Conservation (phyloP, 92 coral and sea anemone species). For the Porites rus region DNA sequence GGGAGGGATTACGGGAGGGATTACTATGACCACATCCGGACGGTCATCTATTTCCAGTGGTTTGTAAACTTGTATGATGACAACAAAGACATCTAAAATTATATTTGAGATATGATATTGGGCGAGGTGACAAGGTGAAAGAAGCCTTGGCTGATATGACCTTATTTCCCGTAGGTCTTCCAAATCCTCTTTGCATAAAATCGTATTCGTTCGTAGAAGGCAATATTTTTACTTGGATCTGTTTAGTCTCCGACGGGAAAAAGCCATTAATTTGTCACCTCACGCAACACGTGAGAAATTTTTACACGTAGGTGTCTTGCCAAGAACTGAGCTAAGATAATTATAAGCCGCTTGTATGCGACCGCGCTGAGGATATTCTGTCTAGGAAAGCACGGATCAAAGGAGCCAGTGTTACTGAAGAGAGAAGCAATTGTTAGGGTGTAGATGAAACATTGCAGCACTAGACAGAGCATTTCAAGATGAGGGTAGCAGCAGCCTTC, state of each 20-base stretch:
- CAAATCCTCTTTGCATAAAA: neutral
- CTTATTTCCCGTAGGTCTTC: neutral
- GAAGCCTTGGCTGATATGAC: neutral
- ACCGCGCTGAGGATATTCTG: neutral
- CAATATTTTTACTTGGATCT: neutral
- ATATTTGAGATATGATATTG: neutral
- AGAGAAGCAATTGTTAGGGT: neutral
- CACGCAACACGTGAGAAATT: conserved; percentile 8
- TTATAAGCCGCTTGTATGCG: neutral
- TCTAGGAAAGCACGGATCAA: neutral
- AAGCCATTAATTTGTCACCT: neutral
- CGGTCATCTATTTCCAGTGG: neutral
- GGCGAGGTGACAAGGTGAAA: conserved; percentile 16
- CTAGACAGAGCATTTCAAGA: neutral
- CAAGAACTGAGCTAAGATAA: neutral
- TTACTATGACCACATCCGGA: neutral
- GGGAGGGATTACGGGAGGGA: too few species aligned
- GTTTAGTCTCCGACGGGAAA: neutral
- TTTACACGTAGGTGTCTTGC: neutral
- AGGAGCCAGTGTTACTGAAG: neutral
- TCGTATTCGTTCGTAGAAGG: too few species aligned
- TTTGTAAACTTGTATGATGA: neutral
- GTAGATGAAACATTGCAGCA: conserved; percentile 5
- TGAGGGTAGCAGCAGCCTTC: conserved; percentile 6
- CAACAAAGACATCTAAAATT: neutral